Evolutionary conservation across 2,888 invertebrate genomes (phyloP), one percentile per base, ranked within the genome.

Genomic region (Phyllotreta cruciferae): DNA sequence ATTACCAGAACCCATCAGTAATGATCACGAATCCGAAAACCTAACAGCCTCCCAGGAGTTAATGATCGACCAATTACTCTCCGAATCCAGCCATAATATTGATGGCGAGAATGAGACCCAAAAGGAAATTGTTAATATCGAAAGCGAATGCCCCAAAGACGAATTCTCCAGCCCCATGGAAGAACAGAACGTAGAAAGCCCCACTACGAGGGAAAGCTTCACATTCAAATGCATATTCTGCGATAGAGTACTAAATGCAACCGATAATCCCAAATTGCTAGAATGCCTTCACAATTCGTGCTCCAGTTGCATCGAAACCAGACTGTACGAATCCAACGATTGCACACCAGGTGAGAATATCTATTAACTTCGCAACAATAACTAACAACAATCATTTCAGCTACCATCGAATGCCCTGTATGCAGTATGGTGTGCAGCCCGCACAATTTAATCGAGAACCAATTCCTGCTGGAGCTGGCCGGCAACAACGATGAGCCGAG

Each of bases 251-350:
- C 80, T 90, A 54, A 82, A 83, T 42, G 79, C 82, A 39, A 82
- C 80, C 42, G 88, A 88, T 75, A 84, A 86, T 50, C 93, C 94
- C 38, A 93, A 93, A 82, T 84, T 95, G 64, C 83, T 96, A 76
- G 93, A 93, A 81, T 96, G 95, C 79, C 85, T 96, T 71, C 95
- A 96, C 81, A 91, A 93, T 56, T 88, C 91, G 64, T 96, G 95
- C 80, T 85, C 88, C 61, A 84, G 86, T 66, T 94, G 94, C 82
- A 83, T 93, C 72, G 86, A 85, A 70, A 85, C 86, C 62, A 91
- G 90, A 80, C 81, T 91, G 39, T 82, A 78, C 68, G 85, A 85
- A 67, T 24, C 81, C 64, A 81, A 79, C 72, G 83, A 82, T 55
- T 72, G 71, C 49, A 69, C 70, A 53, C 62, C 55, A 65, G 62